Evolutionary conservation across 2,113 vertebrate genomes (phyloP).

Genomic region (Tonatia bakeri): DNA sequence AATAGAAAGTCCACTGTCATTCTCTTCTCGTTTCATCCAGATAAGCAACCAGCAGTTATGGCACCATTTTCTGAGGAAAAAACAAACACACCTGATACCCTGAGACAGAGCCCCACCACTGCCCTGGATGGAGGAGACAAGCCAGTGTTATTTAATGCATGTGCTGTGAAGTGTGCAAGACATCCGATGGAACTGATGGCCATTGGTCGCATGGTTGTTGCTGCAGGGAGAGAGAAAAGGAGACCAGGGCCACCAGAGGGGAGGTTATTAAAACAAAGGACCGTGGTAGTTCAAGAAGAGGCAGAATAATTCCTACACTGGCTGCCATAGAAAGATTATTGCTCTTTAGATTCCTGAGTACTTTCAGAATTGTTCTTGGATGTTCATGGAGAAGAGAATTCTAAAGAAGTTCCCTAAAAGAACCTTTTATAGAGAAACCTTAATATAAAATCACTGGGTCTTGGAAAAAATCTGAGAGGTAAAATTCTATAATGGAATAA

Average conservation of each 20-base stretch:
- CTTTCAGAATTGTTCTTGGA: not conserved
- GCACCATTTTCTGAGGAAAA: not conserved
- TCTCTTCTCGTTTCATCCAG: not conserved
- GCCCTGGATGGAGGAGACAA: not conserved
- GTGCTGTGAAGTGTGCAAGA: not conserved
- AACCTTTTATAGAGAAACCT: not conserved
- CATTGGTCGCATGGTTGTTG: not conserved
- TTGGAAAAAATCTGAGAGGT: not conserved
- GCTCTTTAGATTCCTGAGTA: not conserved
- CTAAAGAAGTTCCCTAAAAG: not conserved
- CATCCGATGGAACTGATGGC: not conserved
- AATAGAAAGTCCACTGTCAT: not conserved
- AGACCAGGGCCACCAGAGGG: not conserved
- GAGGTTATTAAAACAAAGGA: not conserved
- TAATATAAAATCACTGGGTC: not conserved
- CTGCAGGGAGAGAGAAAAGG: not conserved
- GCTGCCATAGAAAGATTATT: not conserved
- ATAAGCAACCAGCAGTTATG: not conserved
- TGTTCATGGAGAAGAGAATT: not conserved
- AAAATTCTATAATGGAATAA: not conserved
- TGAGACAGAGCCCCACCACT: not conserved
- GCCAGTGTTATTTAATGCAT: not conserved
- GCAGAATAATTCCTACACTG: not conserved
- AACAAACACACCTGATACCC: not conserved
- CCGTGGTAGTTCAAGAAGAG: not conserved